Base-by-base conservation (phyloP, 2,888 invertebrate genomes). In the Drosophila kanekoi region DNA sequence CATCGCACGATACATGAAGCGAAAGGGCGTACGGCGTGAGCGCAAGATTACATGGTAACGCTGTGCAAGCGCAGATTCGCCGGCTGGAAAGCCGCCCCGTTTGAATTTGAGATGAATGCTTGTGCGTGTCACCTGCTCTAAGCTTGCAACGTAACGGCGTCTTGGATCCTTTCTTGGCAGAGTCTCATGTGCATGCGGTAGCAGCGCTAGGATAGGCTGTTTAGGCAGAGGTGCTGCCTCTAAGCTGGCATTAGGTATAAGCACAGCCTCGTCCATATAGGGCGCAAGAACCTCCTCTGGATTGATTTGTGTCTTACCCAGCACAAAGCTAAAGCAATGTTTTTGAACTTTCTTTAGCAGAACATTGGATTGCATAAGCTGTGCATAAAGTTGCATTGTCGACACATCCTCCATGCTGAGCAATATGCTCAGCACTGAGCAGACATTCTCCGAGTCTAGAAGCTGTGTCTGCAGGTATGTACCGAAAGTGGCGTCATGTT, bases 361-460 rank as follows among this genome's bases (percentile, higher is more conserved):
- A 0, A 77, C 84, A 20, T 78, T 47, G 5, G 66, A 43, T 56
- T 83, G 81, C 10, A 69, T 61, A 0, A 88, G 59, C 10, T 70
- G 49, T 1, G 64, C 33, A 63, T 87, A 90, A 8, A 66, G 63
- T 28, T 73, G 58, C 81, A 90, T 66, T 10, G 6, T 57, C 13
- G 86, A 74, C 1, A 88, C 28, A 67, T 91, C 91, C 68, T 91
- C 91, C 1, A 91, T 90, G 68, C 88, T 76, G 0, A 92, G 33
- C 28, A 91, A 49, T 0, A 72, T 82, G 0, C 65, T 41, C 8
- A 90, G 77, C n/a, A 91, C 78, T 1, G 69, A 18, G 37, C 68
- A 62, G 0, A 83, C 79, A 57, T 90, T 91, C 10, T 71, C 37
- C 3, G 65, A 45, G 41, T 74, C 67, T 28, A 91, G 45, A 0